A percentile compares a stretch with the other conserved stretches of the same genome.
phyloP scores from a whole-genome alignment of 2,797 vertebrate species.

The Carapus acus region DNA sequence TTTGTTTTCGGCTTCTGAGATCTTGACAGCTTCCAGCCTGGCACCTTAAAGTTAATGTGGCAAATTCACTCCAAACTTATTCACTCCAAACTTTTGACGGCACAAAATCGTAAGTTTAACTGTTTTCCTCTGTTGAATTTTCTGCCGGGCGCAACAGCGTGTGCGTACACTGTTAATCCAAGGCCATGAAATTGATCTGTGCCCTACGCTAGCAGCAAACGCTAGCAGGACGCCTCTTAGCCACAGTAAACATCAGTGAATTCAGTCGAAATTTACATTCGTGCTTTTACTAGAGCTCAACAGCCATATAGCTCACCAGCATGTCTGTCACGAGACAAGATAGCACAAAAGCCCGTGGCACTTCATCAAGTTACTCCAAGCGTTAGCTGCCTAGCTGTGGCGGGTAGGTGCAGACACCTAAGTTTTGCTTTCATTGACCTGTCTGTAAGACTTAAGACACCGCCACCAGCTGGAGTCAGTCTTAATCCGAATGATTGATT shows the following conservation, averaged over 20 bases:
- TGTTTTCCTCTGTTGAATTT: conserved; percentile 1
- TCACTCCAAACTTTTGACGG: conserved; percentile 25
- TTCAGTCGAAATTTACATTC: conserved; percentile 9
- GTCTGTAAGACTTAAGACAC: conserved; percentile 1
- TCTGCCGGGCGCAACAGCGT: conserved; percentile 6
- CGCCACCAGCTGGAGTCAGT: background rate
- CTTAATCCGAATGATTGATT: conserved; percentile 23
- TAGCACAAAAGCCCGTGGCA: background rate
- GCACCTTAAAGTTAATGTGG: no score
- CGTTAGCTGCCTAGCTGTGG: background rate
- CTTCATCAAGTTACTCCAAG: conserved; percentile 1
- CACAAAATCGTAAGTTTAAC: conserved; percentile 43
- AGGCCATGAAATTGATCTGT: conserved; percentile 61
- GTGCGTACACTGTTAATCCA: conserved; percentile 33
- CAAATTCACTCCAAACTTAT: conserved; percentile 19
- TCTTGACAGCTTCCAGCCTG: conserved; percentile 43
- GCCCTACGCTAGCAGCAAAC: conserved; percentile 50
- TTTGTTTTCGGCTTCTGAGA: conserved; percentile 61
- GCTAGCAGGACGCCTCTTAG: conserved; percentile 53
- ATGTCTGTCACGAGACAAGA: background rate
- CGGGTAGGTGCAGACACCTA: conserved; percentile 11
- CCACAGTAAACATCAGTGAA: conserved; percentile 17
- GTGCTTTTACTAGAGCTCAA: background rate
- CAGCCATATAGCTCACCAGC: background rate
- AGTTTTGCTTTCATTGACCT: no score